Conservation (phyloP, 1,140 invertebrate genomes). For the Drosophila pandora region DNA sequence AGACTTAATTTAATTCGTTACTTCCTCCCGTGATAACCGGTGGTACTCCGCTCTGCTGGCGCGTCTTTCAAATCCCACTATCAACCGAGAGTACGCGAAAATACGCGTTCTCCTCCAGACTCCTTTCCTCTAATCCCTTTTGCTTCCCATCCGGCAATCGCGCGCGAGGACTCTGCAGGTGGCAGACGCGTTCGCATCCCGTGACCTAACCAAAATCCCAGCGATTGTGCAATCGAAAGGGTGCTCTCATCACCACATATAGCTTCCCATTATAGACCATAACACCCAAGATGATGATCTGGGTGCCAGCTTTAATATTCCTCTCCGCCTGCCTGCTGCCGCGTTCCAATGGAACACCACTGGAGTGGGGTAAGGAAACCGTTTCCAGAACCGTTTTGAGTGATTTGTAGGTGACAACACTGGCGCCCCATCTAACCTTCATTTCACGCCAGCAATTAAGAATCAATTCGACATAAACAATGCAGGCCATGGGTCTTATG, state of each 20-base stretch:
- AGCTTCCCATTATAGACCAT: neutral
- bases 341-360: constrained; percentile 23
- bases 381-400: constrained; percentile 5
- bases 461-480: constrained; percentile 49
- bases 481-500: constrained; percentile 31
- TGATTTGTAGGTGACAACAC: constrained; percentile 13
- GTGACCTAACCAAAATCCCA: constrained; percentile 35
- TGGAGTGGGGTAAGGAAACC: constrained; percentile 40
- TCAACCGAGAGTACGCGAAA: constrained; percentile 5
- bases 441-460: constrained; percentile 14
- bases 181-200: neutral
- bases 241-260: constrained; percentile 5
- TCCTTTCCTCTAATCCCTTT: constrained; percentile 1
- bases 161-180: constrained; percentile 5
- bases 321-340: constrained; percentile 26
- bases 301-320: constrained; percentile 4
- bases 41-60: constrained; percentile 16
- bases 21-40: constrained; percentile 10
- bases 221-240: constrained; percentile 38
- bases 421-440: constrained; percentile 20
- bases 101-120: constrained; percentile 1
- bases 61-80: constrained; percentile 21
- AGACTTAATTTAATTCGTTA: constrained; percentile 4
- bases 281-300: constrained; percentile 12
- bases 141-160: neutral